Evolutionary conservation across 2,797 vertebrate genomes (phyloP).

Genomic region (Micromesistius poutassou): DNA sequence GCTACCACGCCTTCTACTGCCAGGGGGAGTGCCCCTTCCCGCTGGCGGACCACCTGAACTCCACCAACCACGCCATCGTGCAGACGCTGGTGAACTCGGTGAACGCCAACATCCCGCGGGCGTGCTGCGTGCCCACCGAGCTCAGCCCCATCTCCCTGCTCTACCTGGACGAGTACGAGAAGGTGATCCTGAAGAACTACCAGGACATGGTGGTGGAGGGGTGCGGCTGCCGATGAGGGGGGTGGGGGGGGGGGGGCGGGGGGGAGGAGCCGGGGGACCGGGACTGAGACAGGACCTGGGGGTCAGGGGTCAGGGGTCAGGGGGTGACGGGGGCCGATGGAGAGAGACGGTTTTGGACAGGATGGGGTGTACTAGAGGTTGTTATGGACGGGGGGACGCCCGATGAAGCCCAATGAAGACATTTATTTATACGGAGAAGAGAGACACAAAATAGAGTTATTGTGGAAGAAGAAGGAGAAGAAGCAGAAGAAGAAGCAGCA

Average conservation of each 20-base stretch:
- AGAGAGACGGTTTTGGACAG: conserved; percentile 17
- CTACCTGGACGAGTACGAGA: conserved; percentile 97
- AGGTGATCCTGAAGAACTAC: conserved; percentile 98
- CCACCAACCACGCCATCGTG: conserved; percentile 98
- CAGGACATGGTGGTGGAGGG: conserved; percentile 99
- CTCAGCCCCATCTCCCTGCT: conserved; percentile 98
- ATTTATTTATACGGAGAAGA: conserved; percentile 98
- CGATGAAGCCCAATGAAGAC: conserved; percentile 98
- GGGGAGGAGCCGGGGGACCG: no score
- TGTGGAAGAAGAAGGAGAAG: conserved; percentile 87
- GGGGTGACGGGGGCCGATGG: no score
- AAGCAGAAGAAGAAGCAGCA: conserved; percentile 83
- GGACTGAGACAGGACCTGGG: not conserved
- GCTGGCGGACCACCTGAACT: conserved; percentile 95
- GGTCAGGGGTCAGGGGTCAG: no score
- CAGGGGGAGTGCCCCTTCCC: conserved; percentile 98
- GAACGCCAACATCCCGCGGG: conserved; percentile 95
- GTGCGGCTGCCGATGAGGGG: conserved; percentile 90
- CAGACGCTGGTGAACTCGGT: conserved; percentile 99
- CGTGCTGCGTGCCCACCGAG: conserved; percentile 97
- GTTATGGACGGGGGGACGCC: conserved; percentile 79
- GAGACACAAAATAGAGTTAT: conserved; percentile 84
- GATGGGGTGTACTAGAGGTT: conserved; percentile 60
- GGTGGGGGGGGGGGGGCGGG: no score
- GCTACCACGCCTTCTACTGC: conserved; percentile 98